phyloP scores from a whole-genome alignment of 2,797 vertebrate species.

The Alcedo atthis region DNA sequence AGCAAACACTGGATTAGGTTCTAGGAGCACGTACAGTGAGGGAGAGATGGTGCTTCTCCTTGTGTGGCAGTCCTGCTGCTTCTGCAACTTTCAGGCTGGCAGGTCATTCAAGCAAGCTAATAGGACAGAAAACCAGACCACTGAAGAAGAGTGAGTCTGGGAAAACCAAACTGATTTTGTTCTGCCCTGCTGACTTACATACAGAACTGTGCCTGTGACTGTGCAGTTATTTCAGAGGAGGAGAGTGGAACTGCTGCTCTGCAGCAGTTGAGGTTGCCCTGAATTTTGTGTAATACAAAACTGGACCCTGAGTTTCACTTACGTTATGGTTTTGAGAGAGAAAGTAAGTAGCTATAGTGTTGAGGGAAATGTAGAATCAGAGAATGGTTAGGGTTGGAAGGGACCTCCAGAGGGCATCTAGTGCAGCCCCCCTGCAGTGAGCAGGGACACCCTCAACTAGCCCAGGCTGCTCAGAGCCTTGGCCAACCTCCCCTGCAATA shows the following conservation, averaged over 20 bases:
- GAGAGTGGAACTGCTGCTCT: background rate
- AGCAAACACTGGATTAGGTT: background rate
- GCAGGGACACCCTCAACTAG: too few species aligned
- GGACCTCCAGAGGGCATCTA: too few species aligned
- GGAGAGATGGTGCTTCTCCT: background rate
- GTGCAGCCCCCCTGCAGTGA: too few species aligned
- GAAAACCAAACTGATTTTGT: background rate
- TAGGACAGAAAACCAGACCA: background rate
- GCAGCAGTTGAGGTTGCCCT: background rate
- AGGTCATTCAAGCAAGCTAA: background rate
- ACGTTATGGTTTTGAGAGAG: background rate
- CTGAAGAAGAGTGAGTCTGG: background rate
- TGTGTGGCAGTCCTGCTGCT: rapidly evolving
- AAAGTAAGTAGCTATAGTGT: background rate
- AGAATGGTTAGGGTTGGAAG: too few species aligned
- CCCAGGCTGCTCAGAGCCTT: background rate
- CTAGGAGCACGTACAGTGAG: rapidly evolving
- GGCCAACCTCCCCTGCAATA: too few species aligned
- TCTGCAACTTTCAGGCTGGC: background rate
- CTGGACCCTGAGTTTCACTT: background rate
- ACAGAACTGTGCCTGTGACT: background rate
- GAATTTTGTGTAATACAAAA: background rate
- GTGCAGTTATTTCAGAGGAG: background rate
- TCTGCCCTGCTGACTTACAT: rapidly evolving
- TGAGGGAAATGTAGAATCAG: background rate